phyloP scores from a whole-genome alignment of 2,797 vertebrate species.

The Cygnus olor region DNA sequence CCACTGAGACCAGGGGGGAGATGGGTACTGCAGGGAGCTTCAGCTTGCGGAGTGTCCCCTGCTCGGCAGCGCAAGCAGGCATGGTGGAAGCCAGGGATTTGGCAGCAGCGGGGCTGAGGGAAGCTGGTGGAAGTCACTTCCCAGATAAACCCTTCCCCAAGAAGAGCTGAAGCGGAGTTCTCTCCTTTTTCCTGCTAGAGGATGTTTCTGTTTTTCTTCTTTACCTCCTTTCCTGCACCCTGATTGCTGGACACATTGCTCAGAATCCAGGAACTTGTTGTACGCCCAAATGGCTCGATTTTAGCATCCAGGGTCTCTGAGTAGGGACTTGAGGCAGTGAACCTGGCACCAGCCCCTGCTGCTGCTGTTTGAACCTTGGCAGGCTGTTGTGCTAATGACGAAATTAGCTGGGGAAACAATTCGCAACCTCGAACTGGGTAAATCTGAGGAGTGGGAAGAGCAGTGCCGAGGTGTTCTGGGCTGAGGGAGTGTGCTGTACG shows the following conservation, averaged over 20 bases:
- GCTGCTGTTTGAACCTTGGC: not conserved
- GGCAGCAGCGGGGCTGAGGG: not conserved
- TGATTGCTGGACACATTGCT: not conserved
- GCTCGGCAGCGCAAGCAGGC: not conserved
- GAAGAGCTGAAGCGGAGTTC: not conserved
- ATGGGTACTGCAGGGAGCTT: not conserved
- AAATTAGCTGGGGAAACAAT: not conserved
- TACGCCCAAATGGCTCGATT: not conserved
- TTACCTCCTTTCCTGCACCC: not conserved
- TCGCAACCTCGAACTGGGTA: not conserved
- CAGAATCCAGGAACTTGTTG: not conserved
- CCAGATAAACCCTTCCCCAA: not conserved
- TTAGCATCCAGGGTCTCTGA: not conserved
- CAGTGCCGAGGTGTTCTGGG: not conserved
- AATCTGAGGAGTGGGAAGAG: not conserved
- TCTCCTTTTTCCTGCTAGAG: not conserved
- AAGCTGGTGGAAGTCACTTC: not conserved
- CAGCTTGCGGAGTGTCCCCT: not conserved
- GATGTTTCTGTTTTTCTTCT: not conserved
- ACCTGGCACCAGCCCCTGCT: not conserved
- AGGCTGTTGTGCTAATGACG: not conserved
- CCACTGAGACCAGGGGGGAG: not conserved
- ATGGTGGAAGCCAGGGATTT: rapidly evolving
- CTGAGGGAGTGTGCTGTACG: not conserved
- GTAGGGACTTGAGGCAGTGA: not conserved